Base-by-base conservation (phyloP, 2,797 vertebrate species). In the Sciurus vulgaris region DNA sequence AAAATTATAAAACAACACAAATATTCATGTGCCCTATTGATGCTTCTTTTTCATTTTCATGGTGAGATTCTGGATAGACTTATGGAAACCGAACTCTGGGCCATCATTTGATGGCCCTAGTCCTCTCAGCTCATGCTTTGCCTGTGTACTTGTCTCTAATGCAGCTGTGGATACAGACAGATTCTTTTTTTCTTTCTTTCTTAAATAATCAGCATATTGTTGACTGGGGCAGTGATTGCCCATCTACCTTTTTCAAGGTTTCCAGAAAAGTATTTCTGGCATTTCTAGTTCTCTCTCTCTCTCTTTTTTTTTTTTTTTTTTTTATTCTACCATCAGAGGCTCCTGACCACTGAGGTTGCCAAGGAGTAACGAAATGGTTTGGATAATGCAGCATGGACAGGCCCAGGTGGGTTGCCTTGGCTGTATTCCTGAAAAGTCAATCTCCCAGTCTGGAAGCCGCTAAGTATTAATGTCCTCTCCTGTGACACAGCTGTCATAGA, bases 181-280 rank as follows among this genome's bases (percentile, higher is more conserved):
- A 76, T 72, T 96, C 94, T 83, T 95, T 61, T 96, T 96, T 49
- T 56, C 65, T 84, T 67, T 63, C 72, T 84, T 89, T 94, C 77
- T 78, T 77, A 87, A 73, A 95, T 33, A 94, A 92, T 38, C 35
- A 89, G 11, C 15, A 33, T 69, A 81, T 61, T 96, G 38, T 95
- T 92, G 81, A 86, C 81, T 72, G 47, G 11, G 38, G 51, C 10
- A 78, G 17, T 72, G 65, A 54, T 38, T 59, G 79, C 54, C 72
- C 79, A 28, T 76, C 38, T 76, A 65, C 30, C 30, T 92, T 87
- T 94, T 93, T 76, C 51, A 93, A 91, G 44, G n/a, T 86, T 94
- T 95, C 65, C 38, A 41, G 86, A 65, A 79, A 83, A 91, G 17
- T 18, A 8, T 54, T 54, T 73, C 20, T 2, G 3, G 18, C 2